Base-by-base conservation (phyloP, 2,797 vertebrate species). In the Gymnothorax javanicus region DNA sequence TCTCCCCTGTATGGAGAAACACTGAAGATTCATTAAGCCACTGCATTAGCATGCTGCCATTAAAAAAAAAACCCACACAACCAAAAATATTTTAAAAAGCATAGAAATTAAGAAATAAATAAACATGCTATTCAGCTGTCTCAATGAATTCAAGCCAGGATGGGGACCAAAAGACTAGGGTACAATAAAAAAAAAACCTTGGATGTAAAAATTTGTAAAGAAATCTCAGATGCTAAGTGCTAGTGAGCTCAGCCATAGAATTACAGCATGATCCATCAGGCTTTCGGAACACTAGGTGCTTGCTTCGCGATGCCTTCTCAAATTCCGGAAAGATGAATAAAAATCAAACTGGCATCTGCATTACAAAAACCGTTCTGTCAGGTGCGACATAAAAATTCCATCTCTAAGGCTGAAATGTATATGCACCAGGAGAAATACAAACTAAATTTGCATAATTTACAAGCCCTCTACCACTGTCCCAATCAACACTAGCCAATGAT, bases 271-370 rank as follows among this genome's bases (percentile, higher is more conserved):
- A 33, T 25, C 33, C 50, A 20, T 58, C 58, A 17, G 69, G 86
- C 58, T 89, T 86, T 82, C 83, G 86, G 87, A 73, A 89, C 59
- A 85, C 12, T 0, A 9, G 86, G 84, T 83, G 52, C 25, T 59
- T 77, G 52, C 58, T 81, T 57, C 86, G 84, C 73, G 86, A 92
- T 90, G 89, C 50, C 43, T 25, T 54, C 83, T 89, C 52, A 86
- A 89, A 88, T 84, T 85, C 87, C 83, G 85, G 82, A 86, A 85
- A 90, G 13, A n/a, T 4, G 12, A 15, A 58, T 50, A 69, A 43
- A 58, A 81, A 86, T 86, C 54, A 83, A 27, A 84, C 54, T 64
- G 62, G 85, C 71, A 84, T 75, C 64, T 17, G 57, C 15, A 83
- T 71, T 60, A 27, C 59, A 86, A 87, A 88, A 87, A 17, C 43